These are phyloP conservation scores for Macrotrachela quadricornifera DNA, from an alignment of 1,140 invertebrate species.

Conservation along the genomic window DNA sequence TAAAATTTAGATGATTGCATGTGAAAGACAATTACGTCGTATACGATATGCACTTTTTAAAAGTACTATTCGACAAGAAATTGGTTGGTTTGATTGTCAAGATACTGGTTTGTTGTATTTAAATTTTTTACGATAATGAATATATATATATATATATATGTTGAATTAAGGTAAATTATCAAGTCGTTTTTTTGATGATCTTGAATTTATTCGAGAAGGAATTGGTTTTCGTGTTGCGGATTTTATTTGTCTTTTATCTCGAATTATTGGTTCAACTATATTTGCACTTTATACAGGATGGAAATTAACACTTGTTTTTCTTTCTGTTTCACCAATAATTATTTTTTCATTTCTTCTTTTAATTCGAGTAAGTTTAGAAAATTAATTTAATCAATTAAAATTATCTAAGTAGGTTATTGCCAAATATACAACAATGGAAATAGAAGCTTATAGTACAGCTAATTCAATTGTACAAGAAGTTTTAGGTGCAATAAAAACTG, in stretches of 20 bases:
- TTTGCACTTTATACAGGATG: neutral
- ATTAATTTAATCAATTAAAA: too few species aligned
- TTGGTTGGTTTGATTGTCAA: constrained; percentile 4
- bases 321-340: constrained; percentile 1
- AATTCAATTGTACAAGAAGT: neutral
- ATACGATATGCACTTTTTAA: constrained; percentile 4
- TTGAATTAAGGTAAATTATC: neutral
- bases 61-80: constrained; percentile 4
- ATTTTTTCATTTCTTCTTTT: neutral
- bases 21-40: constrained; percentile 5
- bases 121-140: too few species aligned
- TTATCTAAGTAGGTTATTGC: too few species aligned
- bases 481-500: neutral
- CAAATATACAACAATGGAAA: constrained; percentile 3
- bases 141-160: too few species aligned
- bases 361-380: too few species aligned
- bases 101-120: neutral
- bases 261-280: neutral
- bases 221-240: constrained; percentile 1
- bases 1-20: neutral
- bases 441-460: neutral
- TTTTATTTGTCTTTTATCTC: constrained; percentile 1
- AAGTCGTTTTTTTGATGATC: neutral
- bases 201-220: neutral
- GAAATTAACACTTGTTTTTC: constrained; percentile 8